phyloP scores from a whole-genome alignment of 2,797 vertebrate genomes.

The Okamejei kenojei region DNA sequence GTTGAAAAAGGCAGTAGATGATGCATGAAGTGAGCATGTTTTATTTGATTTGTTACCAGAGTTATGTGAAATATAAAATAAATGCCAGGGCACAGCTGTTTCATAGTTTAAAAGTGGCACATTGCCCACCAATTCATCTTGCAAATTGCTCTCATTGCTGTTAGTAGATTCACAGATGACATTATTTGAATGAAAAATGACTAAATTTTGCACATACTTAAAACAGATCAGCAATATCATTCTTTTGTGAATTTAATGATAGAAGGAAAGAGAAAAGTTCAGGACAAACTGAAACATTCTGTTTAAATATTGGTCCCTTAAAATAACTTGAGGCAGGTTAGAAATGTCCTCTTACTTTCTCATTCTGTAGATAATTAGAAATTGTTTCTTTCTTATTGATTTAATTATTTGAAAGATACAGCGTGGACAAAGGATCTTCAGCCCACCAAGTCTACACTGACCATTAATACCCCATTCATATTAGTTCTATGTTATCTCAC shows the following conservation, averaged over 20 bases:
- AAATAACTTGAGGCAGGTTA: background rate
- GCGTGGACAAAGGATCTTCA: too few species aligned
- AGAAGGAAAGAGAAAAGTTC: background rate
- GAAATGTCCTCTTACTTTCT: background rate
- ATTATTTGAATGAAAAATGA: constrained; percentile 37
- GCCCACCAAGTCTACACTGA: too few species aligned
- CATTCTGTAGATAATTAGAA: background rate
- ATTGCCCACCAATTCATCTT: constrained; percentile 30
- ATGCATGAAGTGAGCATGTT: constrained; percentile 28
- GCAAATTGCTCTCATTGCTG: constrained; percentile 36
- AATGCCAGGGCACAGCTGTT: constrained; percentile 33
- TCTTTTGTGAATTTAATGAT: constrained; percentile 12
- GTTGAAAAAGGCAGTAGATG: background rate
- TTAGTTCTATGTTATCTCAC: too few species aligned
- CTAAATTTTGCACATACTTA: background rate
- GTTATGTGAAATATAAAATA: background rate
- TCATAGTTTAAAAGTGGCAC: constrained; percentile 30
- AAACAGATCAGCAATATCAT: background rate
- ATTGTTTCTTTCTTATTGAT: background rate
- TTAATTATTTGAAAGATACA: too few species aligned
- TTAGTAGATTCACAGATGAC: constrained; percentile 25
- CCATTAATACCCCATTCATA: too few species aligned
- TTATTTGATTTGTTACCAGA: constrained; percentile 32
- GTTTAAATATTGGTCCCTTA: background rate
- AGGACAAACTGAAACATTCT: background rate